Percentiles rank a stretch among this genome's conserved stretches.
Conservation (phyloP, 2,888 invertebrate species). For the Pandemis heparana region DNA sequence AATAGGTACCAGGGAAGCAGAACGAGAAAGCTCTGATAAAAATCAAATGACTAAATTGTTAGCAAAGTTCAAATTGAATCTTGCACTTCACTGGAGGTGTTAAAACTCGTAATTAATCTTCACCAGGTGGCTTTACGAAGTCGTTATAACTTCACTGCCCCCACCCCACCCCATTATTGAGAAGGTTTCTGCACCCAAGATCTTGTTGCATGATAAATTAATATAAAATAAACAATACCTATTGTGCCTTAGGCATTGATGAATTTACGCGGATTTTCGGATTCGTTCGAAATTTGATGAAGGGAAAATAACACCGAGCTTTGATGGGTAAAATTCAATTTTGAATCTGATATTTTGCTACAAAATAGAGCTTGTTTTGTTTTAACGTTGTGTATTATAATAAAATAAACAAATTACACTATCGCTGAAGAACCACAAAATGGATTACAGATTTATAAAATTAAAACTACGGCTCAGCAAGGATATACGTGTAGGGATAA, state of each 20-base stretch:
- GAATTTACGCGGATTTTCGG: background rate
- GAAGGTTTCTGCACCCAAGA: background rate
- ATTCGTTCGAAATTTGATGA: background rate
- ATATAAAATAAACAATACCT: background rate
- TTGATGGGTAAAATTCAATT: background rate
- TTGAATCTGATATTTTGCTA: background rate
- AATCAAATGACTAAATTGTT: background rate
- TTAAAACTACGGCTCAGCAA: too few species aligned
- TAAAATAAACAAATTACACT: too few species aligned
- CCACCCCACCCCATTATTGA: background rate
- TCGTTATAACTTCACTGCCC: conserved; percentile 8
- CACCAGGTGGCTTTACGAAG: conserved; percentile 6
- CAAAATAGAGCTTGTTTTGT: too few species aligned
- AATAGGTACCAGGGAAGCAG: too few species aligned
- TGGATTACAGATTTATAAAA: too few species aligned
- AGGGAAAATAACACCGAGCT: background rate
- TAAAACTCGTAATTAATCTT: conserved; percentile 10
- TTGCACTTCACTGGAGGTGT: background rate
- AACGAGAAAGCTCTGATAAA: too few species aligned
- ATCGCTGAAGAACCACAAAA: too few species aligned
- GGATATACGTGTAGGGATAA: too few species aligned
- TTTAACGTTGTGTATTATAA: too few species aligned
- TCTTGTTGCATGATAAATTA: conserved; percentile 3
- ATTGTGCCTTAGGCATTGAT: background rate
- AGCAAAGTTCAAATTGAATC: conserved; percentile 14